Percentiles rank a stretch among this genome's conserved stretches.
Evolutionary conservation across 1,140 invertebrate species (phyloP).

Genomic region (Lanistes nyassanus): DNA sequence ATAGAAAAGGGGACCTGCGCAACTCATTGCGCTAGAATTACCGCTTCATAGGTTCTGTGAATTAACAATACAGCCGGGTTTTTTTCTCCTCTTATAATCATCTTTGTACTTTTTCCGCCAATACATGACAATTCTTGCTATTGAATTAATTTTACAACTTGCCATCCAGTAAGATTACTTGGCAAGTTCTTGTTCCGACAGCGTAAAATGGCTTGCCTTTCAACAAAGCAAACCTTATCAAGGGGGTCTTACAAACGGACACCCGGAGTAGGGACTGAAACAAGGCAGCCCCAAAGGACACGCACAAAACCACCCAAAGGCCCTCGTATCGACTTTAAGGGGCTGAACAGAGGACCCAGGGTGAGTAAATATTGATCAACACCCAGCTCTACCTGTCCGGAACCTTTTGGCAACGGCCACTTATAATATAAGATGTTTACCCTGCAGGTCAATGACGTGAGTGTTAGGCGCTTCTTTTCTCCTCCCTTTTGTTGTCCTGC

Average conservation of each 20-base stretch:
- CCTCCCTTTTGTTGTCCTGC: background rate
- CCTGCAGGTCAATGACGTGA: background rate
- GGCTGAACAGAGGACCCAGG: background rate
- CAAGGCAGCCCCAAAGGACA: background rate
- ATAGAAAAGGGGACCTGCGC: background rate
- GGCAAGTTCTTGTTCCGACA: background rate
- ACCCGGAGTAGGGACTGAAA: background rate
- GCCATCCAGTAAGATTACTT: background rate
- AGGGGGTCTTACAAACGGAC: background rate
- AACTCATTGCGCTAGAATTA: background rate
- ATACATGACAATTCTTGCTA: too few species aligned
- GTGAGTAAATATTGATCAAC: conserved; percentile 8
- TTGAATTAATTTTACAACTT: background rate
- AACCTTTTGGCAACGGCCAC: background rate
- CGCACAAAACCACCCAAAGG: background rate
- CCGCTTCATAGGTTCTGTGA: background rate
- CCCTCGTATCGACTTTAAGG: background rate
- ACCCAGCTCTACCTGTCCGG: background rate
- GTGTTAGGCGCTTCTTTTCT: background rate
- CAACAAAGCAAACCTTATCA: background rate
- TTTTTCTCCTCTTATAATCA: too few species aligned
- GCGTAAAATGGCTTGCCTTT: background rate
- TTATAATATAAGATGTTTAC: background rate
- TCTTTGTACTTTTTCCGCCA: too few species aligned
- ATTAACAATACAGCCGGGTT: background rate